Evolutionary conservation across 23 tunicate genomes (phyloP), one percentile per base, ranked within the genome.

Genomic region (Trididemnum nubilum): DNA sequence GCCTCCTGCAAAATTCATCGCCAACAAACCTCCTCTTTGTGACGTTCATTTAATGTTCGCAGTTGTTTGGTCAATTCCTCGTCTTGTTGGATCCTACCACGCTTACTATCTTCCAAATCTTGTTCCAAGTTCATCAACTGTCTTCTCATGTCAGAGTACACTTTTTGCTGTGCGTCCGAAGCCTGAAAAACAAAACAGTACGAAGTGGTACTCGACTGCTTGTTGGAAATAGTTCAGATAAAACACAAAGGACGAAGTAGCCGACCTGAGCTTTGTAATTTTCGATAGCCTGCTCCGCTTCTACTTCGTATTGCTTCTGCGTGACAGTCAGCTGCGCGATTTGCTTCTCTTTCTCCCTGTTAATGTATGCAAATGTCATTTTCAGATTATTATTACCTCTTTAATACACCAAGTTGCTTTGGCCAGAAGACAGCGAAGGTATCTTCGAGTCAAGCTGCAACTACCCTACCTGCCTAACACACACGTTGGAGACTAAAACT

Each of bases 251-350:
- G n/a, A 21, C 67, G 67, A 61, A 61, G 26, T 4, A 61, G 26
- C 35, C 0, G 9, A 80, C 97, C 84, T 93, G 98, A 33, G 78
- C 64, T 57, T 93, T 93, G 39, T 85, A 93, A 39, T 33, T 19
- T 50, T 93, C 98, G 2, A 93, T 87, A 1, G 93, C 98, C 80
- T 93, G 88, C 66, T 93, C 87, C 29, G 98, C 98, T 80, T 93
- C 82, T 0, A 66, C 51, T 25, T 81, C 31, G 34, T 73, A 73
- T 31, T 87, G 92, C 40, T 82, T 79, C 57, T 85, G 86, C 19
- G 85, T 63, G 32, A 71, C 73, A 40, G 83, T 83, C 38, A 85
- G 73, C 30, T 73, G 54, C 35, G 72, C 78, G 3, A 86, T 86
- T 57, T 92, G 92, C 63, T 92, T 83, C 52, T 92, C 97, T 33